phyloP scores from a whole-genome alignment of 37 sponge, comb jelly and placozoan genomes.

The Chondrilla cf. caribensis region DNA sequence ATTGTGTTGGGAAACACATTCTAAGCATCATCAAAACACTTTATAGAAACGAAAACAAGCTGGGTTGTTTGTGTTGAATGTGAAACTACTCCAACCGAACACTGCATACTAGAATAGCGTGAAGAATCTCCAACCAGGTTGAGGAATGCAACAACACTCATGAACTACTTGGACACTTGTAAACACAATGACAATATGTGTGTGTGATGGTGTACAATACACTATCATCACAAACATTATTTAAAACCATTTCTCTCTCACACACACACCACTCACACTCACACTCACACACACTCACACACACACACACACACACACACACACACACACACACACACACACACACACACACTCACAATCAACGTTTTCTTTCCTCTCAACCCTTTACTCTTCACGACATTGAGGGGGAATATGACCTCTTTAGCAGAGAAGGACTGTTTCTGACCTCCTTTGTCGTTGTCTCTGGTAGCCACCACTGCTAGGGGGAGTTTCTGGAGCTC shows the following conservation, averaged over 20 bases:
- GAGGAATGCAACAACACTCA: background rate
- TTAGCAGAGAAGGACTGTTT: no score
- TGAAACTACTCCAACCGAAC: no score
- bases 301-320: constrained; percentile 11
- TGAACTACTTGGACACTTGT: no score
- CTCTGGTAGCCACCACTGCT: background rate
- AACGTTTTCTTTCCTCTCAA: background rate
- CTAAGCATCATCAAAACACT: no score
- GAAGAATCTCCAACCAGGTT: background rate
- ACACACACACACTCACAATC: background rate
- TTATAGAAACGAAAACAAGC: no score
- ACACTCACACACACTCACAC: constrained; percentile 6
- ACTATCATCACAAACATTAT: no score
- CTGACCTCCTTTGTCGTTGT: background rate
- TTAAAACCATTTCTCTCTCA: background rate
- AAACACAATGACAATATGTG: no score
- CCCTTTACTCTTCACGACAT: background rate
- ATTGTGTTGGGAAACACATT: no score
- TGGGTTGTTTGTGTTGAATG: no score
- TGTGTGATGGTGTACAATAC: background rate
- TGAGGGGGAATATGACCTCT: background rate
- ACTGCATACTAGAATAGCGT: background rate
- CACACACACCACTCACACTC: background rate
- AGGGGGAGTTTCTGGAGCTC: background rate
- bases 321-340: constrained; percentile 6